These are phyloP conservation scores for Atrichornis clamosus DNA, from an alignment of 2,113 vertebrate genomes.

Conservation along the genomic window DNA sequence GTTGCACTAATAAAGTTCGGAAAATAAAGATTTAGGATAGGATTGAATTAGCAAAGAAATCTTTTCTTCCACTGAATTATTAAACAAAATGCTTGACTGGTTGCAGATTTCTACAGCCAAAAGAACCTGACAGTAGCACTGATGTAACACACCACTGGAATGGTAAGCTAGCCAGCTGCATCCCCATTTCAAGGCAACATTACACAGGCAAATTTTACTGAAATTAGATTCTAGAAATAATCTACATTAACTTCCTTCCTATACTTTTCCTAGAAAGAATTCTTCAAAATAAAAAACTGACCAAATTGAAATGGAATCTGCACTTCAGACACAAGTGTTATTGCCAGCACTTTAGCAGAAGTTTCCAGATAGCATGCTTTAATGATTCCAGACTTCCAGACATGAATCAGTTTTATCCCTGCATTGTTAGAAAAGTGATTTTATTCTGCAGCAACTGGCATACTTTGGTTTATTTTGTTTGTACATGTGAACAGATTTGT, in stretches of 20 bases:
- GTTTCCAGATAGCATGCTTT: not conserved
- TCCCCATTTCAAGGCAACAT: not conserved
- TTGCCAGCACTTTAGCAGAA: not conserved
- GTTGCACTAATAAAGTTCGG: not conserved
- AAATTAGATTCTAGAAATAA: not conserved
- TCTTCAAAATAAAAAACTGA: not conserved
- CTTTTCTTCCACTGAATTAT: not conserved
- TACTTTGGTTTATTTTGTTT: not conserved
- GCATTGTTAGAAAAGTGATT: not conserved
- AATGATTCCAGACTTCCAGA: not conserved
- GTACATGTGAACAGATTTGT: not conserved
- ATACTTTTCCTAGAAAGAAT: not conserved
- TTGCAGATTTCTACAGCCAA: not conserved
- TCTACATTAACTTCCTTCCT: not conserved
- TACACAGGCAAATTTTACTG: not conserved
- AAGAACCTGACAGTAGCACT: slow-evolving; percentile 27
- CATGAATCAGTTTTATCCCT: not conserved
- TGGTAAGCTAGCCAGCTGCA: slow-evolving; percentile 28
- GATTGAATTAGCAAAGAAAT: not conserved
- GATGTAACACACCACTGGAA: not conserved
- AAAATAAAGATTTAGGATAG: not conserved
- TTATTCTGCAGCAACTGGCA: not conserved
- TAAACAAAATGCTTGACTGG: not conserved
- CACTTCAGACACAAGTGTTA: not conserved
- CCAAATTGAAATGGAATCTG: not conserved